phyloP scores from a whole-genome alignment of 2,113 vertebrate species.

The Sorex araneus region DNA sequence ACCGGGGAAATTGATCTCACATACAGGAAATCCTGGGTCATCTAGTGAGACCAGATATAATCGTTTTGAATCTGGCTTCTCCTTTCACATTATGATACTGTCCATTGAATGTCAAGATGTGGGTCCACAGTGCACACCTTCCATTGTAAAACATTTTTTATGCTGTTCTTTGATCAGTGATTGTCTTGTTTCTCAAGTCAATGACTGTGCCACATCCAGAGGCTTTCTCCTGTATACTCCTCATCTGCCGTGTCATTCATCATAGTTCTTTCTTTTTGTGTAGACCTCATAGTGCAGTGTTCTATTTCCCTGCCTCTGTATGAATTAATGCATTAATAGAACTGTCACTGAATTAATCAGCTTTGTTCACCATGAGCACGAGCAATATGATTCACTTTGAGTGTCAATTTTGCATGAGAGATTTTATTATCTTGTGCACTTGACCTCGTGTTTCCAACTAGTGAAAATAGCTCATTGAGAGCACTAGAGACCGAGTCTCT shows the following conservation, averaged over 20 bases:
- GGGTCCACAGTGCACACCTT: neutral
- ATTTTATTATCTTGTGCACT: neutral
- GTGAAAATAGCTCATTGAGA: neutral
- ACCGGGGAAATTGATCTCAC: neutral
- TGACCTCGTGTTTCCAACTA: neutral
- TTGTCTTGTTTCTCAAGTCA: conserved; percentile 16
- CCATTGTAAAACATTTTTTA: neutral
- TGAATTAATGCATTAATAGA: neutral
- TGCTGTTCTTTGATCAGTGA: neutral
- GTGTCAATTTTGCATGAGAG: neutral
- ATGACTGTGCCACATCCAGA: neutral
- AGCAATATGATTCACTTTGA: neutral
- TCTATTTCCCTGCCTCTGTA: neutral
- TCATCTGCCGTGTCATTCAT: neutral
- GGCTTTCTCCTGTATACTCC: neutral
- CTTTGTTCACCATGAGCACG: neutral
- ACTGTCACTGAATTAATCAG: neutral
- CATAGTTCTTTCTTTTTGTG: neutral
- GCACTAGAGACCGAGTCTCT: no score
- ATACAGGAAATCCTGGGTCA: neutral
- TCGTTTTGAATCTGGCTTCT: neutral
- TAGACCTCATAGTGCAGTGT: neutral
- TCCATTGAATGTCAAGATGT: neutral
- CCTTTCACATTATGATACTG: neutral
- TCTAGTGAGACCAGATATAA: neutral